Conservation (phyloP, 1,140 invertebrate genomes). For the Neomicropteryx cornuta region DNA sequence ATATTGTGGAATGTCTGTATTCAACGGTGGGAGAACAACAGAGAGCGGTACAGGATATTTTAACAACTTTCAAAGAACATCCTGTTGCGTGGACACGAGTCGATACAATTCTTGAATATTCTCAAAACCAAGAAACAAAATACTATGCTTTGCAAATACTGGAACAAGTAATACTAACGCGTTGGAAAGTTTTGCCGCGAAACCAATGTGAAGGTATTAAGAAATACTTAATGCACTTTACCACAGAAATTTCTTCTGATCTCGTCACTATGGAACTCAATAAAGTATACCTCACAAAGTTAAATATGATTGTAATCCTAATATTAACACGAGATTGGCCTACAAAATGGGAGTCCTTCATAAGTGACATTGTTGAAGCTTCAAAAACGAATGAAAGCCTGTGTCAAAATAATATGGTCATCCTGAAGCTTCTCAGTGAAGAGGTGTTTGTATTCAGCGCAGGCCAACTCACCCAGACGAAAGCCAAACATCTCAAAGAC, state of each 20-base stretch:
- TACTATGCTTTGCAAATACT: conserved; percentile 99
- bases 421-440: conserved; percentile 94
- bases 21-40: conserved; percentile 87
- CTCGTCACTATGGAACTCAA: conserved; percentile 79
- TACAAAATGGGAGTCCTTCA: conserved; percentile 98
- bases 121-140: conserved; percentile 95
- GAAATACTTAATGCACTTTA: conserved; percentile 96
- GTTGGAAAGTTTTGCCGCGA: conserved; percentile 97
- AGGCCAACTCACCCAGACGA: conserved; percentile 96
- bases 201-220: conserved; percentile 99
- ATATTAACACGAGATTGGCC: conserved; percentile 99
- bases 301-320: conserved; percentile 98
- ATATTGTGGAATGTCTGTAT: conserved; percentile 92
- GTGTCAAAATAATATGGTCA: conserved; percentile 99
- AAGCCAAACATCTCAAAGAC: conserved; percentile 98
- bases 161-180: conserved; percentile 97
- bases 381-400: conserved; percentile 98
- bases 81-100: conserved; percentile 98
- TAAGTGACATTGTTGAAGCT: conserved; percentile 96
- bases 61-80: conserved; percentile 94
- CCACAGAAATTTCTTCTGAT: conserved; percentile 97
- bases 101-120: conserved; percentile 96
- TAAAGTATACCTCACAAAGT: conserved; percentile 95
- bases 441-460: conserved; percentile 99
- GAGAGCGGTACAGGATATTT: conserved; percentile 85